Evolutionary conservation across 1,140 invertebrate genomes (phyloP), one percentile per base, ranked within the genome.

Genomic region (Pissodes strobi): DNA sequence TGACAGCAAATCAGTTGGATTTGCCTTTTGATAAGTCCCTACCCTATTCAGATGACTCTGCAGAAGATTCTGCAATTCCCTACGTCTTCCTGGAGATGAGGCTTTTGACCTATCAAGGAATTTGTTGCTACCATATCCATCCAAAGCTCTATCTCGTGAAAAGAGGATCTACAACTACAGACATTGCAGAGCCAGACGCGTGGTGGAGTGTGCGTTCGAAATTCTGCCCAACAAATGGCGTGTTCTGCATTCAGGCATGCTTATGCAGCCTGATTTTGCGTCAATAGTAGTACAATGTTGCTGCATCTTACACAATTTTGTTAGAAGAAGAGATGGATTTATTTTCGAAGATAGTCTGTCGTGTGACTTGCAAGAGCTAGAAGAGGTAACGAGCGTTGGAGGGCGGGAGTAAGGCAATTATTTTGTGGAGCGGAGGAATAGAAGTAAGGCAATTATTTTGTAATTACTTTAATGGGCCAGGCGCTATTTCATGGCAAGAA

Each of bases 161-260:
- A n/a, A n/a, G n/a, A n/a, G n/a, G n/a, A n/a, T n/a, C n/a, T n/a
- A n/a, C n/a, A n/a, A n/a, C n/a, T n/a, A n/a, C n/a, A n/a, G n/a
- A 21, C 46, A 79, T 9, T 69, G 70, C 21, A 69, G 75, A 61
- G 78, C 76, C 12, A 59, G 79, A 59, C 43, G 76, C 48, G 72
- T 75, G 13, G 68, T 81, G 12, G 80, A 83, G 69, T 81, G 81
- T 73, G 22, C 70, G 9, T 76, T 76, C 61, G 73, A 69, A 12
- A 72, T 76, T n/a, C 22, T 74, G 9, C n/a, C 61, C 9, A 78
- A 77, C 51, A 78, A 76, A 63, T 79, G 74, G 76, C 41, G 76
- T 59, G 74, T 79, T 51, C 74, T 78, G 55, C 74, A 79, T 56
- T 19, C 69, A 48, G 65, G 76, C 12, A 43, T 78, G 12, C 72